phyloP scores from a whole-genome alignment of 2,797 vertebrate species.

The Mallotus villosus region DNA sequence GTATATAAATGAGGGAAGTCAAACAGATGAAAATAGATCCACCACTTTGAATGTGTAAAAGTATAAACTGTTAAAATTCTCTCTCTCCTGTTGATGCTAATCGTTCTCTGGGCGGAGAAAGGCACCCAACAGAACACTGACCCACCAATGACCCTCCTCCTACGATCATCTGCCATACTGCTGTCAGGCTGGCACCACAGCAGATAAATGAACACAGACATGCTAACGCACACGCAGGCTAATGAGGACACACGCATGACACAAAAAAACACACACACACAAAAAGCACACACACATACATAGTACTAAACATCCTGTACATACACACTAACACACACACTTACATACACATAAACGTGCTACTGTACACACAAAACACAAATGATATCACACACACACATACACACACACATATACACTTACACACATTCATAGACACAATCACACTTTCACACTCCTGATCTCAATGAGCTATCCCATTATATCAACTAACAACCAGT shows the following conservation, averaged over 20 bases:
- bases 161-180: conserved; percentile 2
- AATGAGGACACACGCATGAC: no score
- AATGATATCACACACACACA: background rate
- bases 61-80: no score
- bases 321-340: conserved; percentile 11
- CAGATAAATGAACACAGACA: conserved; percentile 3
- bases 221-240: no score
- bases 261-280: background rate
- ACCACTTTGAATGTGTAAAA: no score
- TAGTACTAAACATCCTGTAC: background rate
- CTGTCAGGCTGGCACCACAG: conserved; percentile 23
- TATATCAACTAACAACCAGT: background rate
- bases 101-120: conserved; percentile 10
- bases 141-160: conserved; percentile 18
- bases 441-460: background rate
- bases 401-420: conserved; percentile 1
- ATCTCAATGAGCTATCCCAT: conserved; percentile 8
- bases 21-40: background rate
- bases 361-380: no score
- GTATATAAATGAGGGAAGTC: background rate
- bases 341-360: background rate
- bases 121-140: conserved; percentile 5
- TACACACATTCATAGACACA: conserved; percentile 7
- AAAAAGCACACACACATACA: conserved; percentile 10
- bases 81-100: conserved; percentile 31